A percentile compares a stretch with the other conserved stretches of the same genome.
Conservation (phyloP, 2,888 invertebrate genomes). For the Xestia sexstrigata region DNA sequence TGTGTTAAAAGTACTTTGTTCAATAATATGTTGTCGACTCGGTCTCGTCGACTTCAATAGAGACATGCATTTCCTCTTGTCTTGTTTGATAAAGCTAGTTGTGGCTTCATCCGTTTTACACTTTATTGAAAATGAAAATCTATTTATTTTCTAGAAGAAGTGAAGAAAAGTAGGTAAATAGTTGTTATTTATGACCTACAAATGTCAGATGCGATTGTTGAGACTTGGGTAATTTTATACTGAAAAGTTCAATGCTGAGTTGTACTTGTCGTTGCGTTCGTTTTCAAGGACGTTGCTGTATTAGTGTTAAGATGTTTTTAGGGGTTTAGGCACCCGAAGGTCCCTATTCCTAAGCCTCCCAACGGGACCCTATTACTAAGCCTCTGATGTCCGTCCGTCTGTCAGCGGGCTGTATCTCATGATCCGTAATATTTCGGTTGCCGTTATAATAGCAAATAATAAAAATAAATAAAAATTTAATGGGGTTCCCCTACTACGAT, state of each 20-base stretch:
- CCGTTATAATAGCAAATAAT: too few species aligned
- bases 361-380: too few species aligned
- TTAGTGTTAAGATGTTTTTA: neutral
- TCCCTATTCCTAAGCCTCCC: too few species aligned
- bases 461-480: too few species aligned
- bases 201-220: neutral
- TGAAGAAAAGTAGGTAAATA: neutral
- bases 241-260: neutral
- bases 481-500: too few species aligned
- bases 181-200: too few species aligned
- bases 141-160: neutral
- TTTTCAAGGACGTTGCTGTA: too few species aligned
- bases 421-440: too few species aligned
- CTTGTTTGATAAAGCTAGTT: constrained; percentile 8
- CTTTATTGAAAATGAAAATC: constrained; percentile 9
- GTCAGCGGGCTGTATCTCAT: too few species aligned
- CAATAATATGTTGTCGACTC: constrained; percentile 20
- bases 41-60: constrained; percentile 1
- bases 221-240: neutral
- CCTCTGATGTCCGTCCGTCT: too few species aligned
- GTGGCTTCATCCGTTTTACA: neutral
- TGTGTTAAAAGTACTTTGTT: neutral
- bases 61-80: constrained; percentile 28
- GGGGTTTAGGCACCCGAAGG: too few species aligned
- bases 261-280: neutral